Evolutionary conservation across 2,113 vertebrate genomes (phyloP).

Genomic region (Danionella cerebrum): DNA sequence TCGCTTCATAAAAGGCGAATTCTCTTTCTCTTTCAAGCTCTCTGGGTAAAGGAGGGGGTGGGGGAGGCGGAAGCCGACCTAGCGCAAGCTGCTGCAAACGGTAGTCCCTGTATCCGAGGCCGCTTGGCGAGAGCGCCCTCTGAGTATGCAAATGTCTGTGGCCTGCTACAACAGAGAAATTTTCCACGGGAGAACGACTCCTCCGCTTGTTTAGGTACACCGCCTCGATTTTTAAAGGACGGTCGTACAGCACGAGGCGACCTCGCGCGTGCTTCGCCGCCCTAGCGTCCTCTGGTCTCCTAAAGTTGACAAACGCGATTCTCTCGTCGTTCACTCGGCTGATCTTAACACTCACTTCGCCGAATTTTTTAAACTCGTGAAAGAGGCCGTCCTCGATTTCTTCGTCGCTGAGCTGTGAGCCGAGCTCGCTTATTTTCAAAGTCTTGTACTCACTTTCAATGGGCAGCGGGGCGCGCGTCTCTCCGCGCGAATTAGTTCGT

Average conservation of each 20-base stretch:
- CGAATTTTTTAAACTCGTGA: constrained; percentile 94
- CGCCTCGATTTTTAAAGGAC: constrained; percentile 88
- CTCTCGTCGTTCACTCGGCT: constrained; percentile 86
- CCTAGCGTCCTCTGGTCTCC: constrained; percentile 85
- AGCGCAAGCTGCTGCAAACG: constrained; percentile 87
- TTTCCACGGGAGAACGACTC: constrained; percentile 82
- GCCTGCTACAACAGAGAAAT: constrained; percentile 61
- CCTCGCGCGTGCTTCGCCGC: constrained; percentile 89
- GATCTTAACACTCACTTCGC: constrained; percentile 93
- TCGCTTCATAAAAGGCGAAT: constrained; percentile 82
- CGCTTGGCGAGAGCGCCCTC: constrained; percentile 79
- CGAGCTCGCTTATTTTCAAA: constrained; percentile 90
- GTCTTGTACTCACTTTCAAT: constrained; percentile 87
- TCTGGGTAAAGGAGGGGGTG: constrained; percentile 79
- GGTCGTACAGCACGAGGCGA: constrained; percentile 84
- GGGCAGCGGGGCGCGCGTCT: constrained; percentile 56
- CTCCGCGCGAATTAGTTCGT: constrained; percentile 58
- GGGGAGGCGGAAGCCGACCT: constrained; percentile 82
- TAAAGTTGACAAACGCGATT: constrained; percentile 90
- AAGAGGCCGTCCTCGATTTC: constrained; percentile 95
- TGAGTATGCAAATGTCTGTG: constrained; percentile 73
- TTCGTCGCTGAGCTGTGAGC: constrained; percentile 87
- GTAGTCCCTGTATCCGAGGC: constrained; percentile 87
- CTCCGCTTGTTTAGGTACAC: constrained; percentile 78
- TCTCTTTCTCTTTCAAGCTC: constrained; percentile 84